These are phyloP conservation scores for Manis crassicaudata DNA, from an alignment of 2,797 vertebrate genomes.

Conservation along the genomic window DNA sequence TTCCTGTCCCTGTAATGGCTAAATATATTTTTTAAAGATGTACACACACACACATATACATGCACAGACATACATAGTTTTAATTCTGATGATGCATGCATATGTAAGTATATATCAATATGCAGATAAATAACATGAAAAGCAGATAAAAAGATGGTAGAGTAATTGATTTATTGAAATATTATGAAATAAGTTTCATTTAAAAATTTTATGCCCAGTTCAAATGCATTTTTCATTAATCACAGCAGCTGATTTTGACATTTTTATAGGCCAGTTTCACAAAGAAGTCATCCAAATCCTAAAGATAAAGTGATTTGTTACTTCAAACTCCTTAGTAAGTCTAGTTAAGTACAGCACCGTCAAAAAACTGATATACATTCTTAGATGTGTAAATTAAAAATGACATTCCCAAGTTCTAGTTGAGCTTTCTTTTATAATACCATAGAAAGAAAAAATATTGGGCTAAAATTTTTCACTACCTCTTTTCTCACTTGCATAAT, in stretches of 20 bases:
- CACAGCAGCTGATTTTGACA: slow-evolving; percentile 71
- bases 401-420: neutral
- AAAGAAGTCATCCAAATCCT: slow-evolving; percentile 73
- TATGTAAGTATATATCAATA: neutral
- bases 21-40: neutral
- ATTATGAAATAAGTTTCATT: slow-evolving; percentile 58
- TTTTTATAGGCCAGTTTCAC: slow-evolving; percentile 78
- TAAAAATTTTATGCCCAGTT: slow-evolving; percentile 64
- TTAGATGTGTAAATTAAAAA: slow-evolving; percentile 14
- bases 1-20: neutral
- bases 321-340: slow-evolving; percentile 67
- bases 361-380: slow-evolving; percentile 6
- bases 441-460: neutral
- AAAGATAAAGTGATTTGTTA: slow-evolving; percentile 77
- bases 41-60: neutral
- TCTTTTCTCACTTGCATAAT: neutral
- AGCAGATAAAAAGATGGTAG: neutral
- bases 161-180: slow-evolving; percentile 67
- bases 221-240: slow-evolving; percentile 79
- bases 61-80: neutral
- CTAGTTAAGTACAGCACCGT: neutral
- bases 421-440: neutral
- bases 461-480: neutral
- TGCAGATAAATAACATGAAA: neutral
- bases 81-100: neutral